These are phyloP conservation scores for Scotopteryx bipunctaria DNA, from an alignment of 2,888 invertebrate species.

Conservation along the genomic window DNA sequence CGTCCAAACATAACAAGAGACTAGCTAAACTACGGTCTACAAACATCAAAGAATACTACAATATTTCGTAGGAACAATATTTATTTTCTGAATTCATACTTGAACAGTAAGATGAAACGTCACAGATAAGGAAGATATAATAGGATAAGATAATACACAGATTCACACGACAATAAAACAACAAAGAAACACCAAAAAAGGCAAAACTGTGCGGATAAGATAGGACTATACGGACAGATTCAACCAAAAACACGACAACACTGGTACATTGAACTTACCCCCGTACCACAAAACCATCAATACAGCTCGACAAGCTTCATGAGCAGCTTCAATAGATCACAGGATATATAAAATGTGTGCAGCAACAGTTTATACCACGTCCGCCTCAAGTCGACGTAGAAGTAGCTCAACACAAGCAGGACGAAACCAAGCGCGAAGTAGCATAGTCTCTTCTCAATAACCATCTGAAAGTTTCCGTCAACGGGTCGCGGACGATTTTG, in stretches of 20 bases:
- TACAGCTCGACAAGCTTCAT: slow-evolving; percentile 75
- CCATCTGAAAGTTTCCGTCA: slow-evolving; percentile 64
- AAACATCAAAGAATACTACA: too few relatives aligned
- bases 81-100: too few relatives aligned
- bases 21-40: too few relatives aligned
- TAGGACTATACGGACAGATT: background rate
- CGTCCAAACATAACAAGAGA: too few relatives aligned
- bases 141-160: too few relatives aligned
- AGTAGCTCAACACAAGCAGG: slow-evolving; percentile 54
- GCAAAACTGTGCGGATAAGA: too few relatives aligned
- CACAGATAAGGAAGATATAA: too few relatives aligned
- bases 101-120: too few relatives aligned
- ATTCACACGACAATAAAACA: too few relatives aligned
- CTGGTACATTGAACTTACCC: slow-evolving; percentile 41
- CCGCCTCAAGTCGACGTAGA: slow-evolving; percentile 66
- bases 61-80: too few relatives aligned
- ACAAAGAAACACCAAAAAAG: too few relatives aligned
- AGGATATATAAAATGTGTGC: slow-evolving; percentile 68
- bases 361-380: slow-evolving; percentile 71
- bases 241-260: background rate
- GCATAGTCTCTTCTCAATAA: slow-evolving; percentile 54
- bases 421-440: slow-evolving; percentile 54
- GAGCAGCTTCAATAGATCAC: slow-evolving; percentile 70
- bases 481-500: slow-evolving; percentile 26
- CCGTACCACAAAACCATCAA: slow-evolving; percentile 48